A percentile compares a stretch with the other conserved stretches of the same genome.
phyloP scores from a whole-genome alignment of 2,797 vertebrate species.

The Selene dorsalis region DNA sequence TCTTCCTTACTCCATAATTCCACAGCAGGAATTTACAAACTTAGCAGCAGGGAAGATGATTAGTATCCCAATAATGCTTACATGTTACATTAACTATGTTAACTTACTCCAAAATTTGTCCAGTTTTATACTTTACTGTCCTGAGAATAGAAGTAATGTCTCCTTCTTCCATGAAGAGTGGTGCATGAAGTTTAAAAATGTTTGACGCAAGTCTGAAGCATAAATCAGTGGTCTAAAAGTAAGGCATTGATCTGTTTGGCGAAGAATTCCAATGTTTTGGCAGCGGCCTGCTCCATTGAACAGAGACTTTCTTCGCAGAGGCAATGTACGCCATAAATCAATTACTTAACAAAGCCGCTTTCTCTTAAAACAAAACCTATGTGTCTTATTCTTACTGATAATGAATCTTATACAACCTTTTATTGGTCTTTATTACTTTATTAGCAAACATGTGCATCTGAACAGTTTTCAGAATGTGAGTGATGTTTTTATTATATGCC shows the following conservation, averaged over 20 bases:
- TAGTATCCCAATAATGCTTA: slow-evolving; percentile 9
- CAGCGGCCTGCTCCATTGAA: background rate
- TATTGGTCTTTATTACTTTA: slow-evolving; percentile 12
- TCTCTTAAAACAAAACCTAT: slow-evolving; percentile 12
- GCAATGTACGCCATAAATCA: slow-evolving; percentile 23
- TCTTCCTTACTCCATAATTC: slow-evolving; percentile 60
- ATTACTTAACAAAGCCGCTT: slow-evolving; percentile 20
- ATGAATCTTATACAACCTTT: slow-evolving; percentile 13
- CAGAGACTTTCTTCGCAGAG: slow-evolving; percentile 13
- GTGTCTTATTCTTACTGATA: background rate
- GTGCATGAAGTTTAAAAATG: background rate
- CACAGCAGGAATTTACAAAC: slow-evolving; percentile 45
- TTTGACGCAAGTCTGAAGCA: background rate
- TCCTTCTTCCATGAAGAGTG: background rate
- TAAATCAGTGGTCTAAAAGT: slow-evolving; percentile 41
- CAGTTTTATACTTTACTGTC: background rate
- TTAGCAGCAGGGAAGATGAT: slow-evolving; percentile 38
- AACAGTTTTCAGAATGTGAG: slow-evolving; percentile 23
- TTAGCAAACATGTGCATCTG: slow-evolving; percentile 32
- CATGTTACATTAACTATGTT: slow-evolving; percentile 16
- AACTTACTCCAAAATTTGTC: background rate
- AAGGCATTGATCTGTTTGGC: slow-evolving; percentile 24
- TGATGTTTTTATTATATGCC: slow-evolving; percentile 6
- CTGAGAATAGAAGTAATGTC: background rate
- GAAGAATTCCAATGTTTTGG: slow-evolving; percentile 26